A percentile compares a stretch with the other conserved stretches of the same genome.
phyloP scores from a whole-genome alignment of 2,888 invertebrate genomes.

The Gastracanthus pulcherrimus region DNA sequence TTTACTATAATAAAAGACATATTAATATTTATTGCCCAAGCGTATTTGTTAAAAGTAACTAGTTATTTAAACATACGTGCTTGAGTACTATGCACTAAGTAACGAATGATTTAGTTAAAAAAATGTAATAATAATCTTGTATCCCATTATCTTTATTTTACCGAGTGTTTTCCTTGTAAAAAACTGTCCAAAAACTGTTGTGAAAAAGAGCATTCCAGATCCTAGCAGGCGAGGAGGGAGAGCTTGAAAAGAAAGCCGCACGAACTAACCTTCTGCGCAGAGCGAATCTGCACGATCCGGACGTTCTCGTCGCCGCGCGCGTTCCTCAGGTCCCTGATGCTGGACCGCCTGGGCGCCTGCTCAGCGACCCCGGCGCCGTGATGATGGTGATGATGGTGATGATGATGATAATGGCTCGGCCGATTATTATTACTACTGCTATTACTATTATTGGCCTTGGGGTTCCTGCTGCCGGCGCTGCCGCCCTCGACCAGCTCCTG shows the following conservation, averaged over 20 bases:
- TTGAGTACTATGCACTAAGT: too few species aligned
- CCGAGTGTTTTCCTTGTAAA: too few species aligned
- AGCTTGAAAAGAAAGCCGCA: background rate
- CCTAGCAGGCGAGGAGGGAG: too few species aligned
- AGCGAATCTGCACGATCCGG: conserved; percentile 67
- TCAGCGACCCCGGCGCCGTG: conserved; percentile 35
- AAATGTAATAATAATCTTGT: too few species aligned
- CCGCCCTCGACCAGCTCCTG: background rate
- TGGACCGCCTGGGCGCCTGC: conserved; percentile 57
- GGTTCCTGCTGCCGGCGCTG: background rate
- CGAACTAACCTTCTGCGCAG: conserved; percentile 73
- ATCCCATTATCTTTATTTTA: too few species aligned
- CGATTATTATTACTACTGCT: conserved; percentile 24
- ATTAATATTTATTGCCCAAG: too few species aligned
- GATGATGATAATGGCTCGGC: conserved; percentile 35
- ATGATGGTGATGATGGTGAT: conserved; percentile 29
- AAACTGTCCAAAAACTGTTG: too few species aligned
- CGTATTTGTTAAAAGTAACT: too few species aligned
- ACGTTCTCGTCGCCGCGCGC: conserved; percentile 62
- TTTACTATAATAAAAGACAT: too few species aligned
- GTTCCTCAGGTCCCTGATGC: conserved; percentile 57
- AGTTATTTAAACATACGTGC: too few species aligned
- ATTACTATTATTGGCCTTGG: conserved; percentile 18
- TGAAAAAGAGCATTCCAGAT: too few species aligned
- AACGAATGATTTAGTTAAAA: too few species aligned